Percentiles rank a stretch among this genome's conserved stretches.
phyloP scores from a whole-genome alignment of 2,888 invertebrate genomes.

The Agonopterix subpropinquella region DNA sequence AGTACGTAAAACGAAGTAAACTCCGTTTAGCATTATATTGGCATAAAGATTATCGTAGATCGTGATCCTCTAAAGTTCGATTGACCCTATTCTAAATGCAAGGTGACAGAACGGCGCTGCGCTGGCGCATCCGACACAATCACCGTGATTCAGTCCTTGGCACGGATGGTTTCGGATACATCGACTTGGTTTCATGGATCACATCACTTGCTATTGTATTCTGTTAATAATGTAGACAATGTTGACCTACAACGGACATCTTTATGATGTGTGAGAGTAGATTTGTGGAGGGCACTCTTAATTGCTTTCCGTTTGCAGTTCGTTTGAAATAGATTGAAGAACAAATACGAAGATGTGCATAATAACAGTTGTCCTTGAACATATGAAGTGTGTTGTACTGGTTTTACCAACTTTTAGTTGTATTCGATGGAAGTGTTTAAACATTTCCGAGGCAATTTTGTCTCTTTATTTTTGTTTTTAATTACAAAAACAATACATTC shows the following conservation, averaged over 20 bases:
- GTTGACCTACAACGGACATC: slow-evolving; percentile 43
- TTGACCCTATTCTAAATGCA: slow-evolving; percentile 34
- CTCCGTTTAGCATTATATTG: slow-evolving; percentile 1
- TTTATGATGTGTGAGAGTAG: slow-evolving; percentile 29
- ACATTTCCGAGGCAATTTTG: too few relatives aligned
- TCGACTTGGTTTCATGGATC: slow-evolving; percentile 45
- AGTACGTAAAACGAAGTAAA: neutral
- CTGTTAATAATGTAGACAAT: slow-evolving; percentile 32
- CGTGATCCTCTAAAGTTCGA: slow-evolving; percentile 9
- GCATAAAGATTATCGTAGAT: slow-evolving; percentile 1
- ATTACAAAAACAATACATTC: too few relatives aligned
- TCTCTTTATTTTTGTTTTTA: too few relatives aligned
- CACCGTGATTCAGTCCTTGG: slow-evolving; percentile 51
- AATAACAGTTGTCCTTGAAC: too few relatives aligned
- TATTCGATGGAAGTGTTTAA: too few relatives aligned
- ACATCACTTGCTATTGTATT: slow-evolving; percentile 57
- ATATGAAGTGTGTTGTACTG: too few relatives aligned
- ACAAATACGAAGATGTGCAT: too few relatives aligned
- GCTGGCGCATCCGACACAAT: slow-evolving; percentile 44
- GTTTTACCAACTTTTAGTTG: too few relatives aligned
- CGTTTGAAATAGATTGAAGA: too few relatives aligned
- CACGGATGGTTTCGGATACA: slow-evolving; percentile 28
- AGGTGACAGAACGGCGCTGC: slow-evolving; percentile 44
- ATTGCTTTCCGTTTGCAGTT: too few relatives aligned
- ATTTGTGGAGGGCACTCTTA: slow-evolving; percentile 17